Evolutionary conservation across 2,113 vertebrate species (phyloP).

Genomic region (Acanthisitta chloris): DNA sequence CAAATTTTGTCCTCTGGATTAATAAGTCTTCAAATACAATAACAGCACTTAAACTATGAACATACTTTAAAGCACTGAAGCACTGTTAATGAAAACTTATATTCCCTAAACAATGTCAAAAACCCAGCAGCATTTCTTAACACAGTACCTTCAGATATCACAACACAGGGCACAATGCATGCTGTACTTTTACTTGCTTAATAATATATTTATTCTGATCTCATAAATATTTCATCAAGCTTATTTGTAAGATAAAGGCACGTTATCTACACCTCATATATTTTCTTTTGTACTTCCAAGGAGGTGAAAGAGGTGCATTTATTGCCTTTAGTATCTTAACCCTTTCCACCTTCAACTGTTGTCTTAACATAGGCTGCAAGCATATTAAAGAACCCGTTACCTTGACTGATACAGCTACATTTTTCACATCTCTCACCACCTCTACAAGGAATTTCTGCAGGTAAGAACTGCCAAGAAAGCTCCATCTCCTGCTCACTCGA

Average conservation of each 20-base stretch:
- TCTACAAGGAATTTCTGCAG: not conserved
- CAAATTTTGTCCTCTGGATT: not conserved
- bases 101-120: not conserved
- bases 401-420: not conserved
- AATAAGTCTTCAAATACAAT: not conserved
- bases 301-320: not conserved
- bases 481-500: not conserved
- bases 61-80: not conserved
- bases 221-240: not conserved
- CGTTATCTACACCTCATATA: not conserved
- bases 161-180: not conserved
- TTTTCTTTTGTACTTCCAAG: not conserved
- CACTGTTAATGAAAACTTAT: not conserved
- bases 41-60: not conserved
- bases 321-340: not conserved
- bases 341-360: not conserved
- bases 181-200: not conserved
- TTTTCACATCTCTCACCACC: not conserved
- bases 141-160: not conserved
- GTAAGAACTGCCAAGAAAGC: not conserved
- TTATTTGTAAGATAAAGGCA: not conserved
- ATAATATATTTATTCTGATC: not conserved
- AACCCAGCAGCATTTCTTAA: not conserved
- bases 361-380: not conserved
- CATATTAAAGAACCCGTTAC: not conserved